These are phyloP conservation scores for Mormyrus lacerda DNA, from an alignment of 2,113 vertebrate species.

Conservation along the genomic window DNA sequence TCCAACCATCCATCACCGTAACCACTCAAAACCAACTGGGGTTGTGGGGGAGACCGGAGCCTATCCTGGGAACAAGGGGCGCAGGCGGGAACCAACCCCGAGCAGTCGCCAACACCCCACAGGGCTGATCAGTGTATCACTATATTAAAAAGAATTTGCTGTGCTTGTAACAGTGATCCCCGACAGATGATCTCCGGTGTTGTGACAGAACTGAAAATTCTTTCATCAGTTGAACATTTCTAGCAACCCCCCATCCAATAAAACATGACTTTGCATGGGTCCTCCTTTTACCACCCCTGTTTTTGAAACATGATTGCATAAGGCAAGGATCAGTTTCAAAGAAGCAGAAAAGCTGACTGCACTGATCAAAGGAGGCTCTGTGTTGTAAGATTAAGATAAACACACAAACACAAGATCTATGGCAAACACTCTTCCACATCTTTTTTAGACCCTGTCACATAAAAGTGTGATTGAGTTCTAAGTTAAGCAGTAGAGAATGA, in stretches of 20 bases:
- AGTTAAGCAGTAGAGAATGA: neutral
- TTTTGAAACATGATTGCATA: neutral
- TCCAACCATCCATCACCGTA: too few species aligned
- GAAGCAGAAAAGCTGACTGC: neutral
- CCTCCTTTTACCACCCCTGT: too few species aligned
- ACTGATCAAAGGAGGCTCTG: neutral
- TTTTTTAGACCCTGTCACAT: neutral
- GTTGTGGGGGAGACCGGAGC: too few species aligned
- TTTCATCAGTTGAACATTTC: neutral
- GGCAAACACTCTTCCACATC: neutral
- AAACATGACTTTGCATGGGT: neutral
- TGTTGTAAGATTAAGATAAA: neutral
- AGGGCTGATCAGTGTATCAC: neutral
- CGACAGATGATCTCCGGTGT: neutral
- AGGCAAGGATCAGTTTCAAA: neutral
- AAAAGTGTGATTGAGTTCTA: neutral
- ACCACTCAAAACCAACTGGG: too few species aligned
- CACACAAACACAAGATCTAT: neutral
- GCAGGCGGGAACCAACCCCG: too few species aligned
- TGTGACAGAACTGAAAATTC: neutral
- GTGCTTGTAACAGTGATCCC: neutral
- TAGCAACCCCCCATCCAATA: neutral
- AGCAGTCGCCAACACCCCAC: too few species aligned
- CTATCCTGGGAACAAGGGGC: too few species aligned
- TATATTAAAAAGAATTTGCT: neutral